Conservation (phyloP, 2,888 invertebrate species). For the Glaucopsyche alexis region DNA sequence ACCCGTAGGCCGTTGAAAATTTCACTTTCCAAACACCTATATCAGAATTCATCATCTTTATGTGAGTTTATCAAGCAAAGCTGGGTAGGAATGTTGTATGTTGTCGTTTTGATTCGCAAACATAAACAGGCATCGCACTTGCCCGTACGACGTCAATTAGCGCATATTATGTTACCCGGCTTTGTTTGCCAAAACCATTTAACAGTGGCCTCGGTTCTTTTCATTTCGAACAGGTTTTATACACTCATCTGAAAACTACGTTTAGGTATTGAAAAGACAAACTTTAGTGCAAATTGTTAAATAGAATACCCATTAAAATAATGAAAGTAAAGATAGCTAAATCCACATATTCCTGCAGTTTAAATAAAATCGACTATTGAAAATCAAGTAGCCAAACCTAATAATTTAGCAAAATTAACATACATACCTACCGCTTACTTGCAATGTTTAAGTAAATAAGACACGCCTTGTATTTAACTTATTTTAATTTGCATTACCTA, state of each 20-base stretch:
- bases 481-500: slow-evolving; percentile 10
- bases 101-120: slow-evolving; percentile 5
- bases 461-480: slow-evolving; percentile 13
- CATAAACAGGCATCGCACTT: slow-evolving; percentile 45
- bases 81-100: neutral
- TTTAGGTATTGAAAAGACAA: neutral
- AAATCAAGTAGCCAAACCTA: neutral
- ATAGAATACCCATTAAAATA: too few species aligned
- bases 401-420: neutral
- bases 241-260: slow-evolving; percentile 20
- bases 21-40: too few species aligned
- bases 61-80: neutral
- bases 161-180: slow-evolving; percentile 36
- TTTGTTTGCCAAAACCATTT: slow-evolving; percentile 39
- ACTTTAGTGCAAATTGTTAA: neutral
- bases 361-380: too few species aligned
- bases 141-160: slow-evolving; percentile 38
- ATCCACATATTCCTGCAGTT: too few species aligned
- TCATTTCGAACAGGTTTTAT: slow-evolving; percentile 29
- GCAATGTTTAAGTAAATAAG: neutral
- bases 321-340: too few species aligned
- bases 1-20: too few species aligned
- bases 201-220: slow-evolving; percentile 37
- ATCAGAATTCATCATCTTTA: too few species aligned
- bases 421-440: neutral